Conservation (phyloP, 35 echinoderm and acorn worm species). For the Amphiura filiformis region DNA sequence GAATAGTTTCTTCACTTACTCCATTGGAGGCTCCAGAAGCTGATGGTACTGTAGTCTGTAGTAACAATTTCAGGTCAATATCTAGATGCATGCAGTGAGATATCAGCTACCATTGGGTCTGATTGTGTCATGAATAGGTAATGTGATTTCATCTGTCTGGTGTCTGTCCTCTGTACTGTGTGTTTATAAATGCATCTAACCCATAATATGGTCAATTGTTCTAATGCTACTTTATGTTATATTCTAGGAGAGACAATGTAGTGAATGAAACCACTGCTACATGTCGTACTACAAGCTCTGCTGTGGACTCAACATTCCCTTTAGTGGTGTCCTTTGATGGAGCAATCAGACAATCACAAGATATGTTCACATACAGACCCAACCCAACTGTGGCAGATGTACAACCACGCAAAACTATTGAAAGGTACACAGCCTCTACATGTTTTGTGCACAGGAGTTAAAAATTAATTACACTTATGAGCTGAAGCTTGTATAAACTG, state of each 20-base stretch:
- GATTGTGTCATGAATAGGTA: neutral
- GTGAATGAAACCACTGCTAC: neutral
- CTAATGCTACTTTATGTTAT: no score
- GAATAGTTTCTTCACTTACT: neutral
- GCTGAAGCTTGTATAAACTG: no score
- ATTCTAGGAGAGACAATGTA: neutral
- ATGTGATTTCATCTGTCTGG: no score
- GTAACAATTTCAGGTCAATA: slow-evolving; percentile 11
- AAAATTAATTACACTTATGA: no score
- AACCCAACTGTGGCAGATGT: neutral
- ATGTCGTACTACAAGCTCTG: neutral
- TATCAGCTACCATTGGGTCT: slow-evolving; percentile 10
- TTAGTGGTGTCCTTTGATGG: neutral
- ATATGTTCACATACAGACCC: neutral
- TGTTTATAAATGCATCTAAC: no score
- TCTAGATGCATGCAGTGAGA: slow-evolving; percentile 14
- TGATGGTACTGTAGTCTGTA: slow-evolving; percentile 24
- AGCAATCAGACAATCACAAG: neutral
- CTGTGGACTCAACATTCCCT: neutral
- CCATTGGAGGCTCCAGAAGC: slow-evolving; percentile 27
- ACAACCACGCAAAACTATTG: neutral
- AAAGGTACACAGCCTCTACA: no score
- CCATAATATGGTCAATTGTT: no score
- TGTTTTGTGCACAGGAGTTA: no score
- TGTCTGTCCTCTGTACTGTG: no score